Evolutionary conservation across 2,113 vertebrate genomes (phyloP), one percentile per base, ranked within the genome.

Genomic region (Elaphurus davidianus): DNA sequence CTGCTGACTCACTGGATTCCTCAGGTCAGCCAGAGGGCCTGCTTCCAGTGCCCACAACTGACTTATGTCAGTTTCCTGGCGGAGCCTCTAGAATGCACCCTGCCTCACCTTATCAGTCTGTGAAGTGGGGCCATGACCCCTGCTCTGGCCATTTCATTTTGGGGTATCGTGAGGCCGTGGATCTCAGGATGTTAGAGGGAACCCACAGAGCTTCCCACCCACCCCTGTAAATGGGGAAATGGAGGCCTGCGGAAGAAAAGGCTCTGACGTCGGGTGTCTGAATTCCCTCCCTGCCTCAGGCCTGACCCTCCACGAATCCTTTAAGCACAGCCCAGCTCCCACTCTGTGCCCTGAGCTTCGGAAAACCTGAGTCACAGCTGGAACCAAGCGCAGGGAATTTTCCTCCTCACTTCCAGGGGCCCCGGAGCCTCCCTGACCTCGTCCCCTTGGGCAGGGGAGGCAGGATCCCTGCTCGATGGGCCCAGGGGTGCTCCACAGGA

Each of bases 291-390:
- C 28, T 17, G 59, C n/a, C 36, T n/a, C 43, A 17, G 27, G 45
- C 52, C 76, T 2, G 2, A 30, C 45, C 57, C 76, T 50, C 28
- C n/a, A 1, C 5, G 4, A 0, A 30, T 67, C 88, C 30, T 33
- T 57, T 2, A 19, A 47, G 33, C 40, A 11, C 13, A n/a, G 15
- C 25, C 84, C 8, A 1, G 81, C 59, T 81, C 74, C 92, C 59
- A 17, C 90, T 36, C 95, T 67, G 94, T 17, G 43, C 94, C 90
- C 94, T 0, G 30, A 76, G 90, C 54, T 81, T 71, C 3, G 97
- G 97, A 98, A 98, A 97, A 27, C 95, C 91, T 95, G 97, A 96
- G 90, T 97, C 98, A 97, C 88, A 50, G 91, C 54, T 82, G 96
- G 96, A 92, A 17, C 27, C 23, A 0, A 23, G 74, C 50, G 21